phyloP scores from a whole-genome alignment of 2,888 invertebrate genomes.

The Acanthopleura granulata region DNA sequence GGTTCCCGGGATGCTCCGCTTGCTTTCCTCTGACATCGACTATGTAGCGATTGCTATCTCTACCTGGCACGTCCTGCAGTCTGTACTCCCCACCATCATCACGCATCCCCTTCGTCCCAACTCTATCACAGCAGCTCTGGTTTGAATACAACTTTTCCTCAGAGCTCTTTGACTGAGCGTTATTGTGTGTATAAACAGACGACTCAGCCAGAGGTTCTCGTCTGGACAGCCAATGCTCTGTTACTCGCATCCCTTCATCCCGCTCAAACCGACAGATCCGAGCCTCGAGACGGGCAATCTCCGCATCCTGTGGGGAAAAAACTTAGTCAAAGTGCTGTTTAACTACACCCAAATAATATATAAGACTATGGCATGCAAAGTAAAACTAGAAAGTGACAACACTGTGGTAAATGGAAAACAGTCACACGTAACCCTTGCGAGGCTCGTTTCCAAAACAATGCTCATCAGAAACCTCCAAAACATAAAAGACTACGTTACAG shows the following conservation, averaged over 20 bases:
- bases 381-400: no score
- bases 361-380: no score
- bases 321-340: no score
- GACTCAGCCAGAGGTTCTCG: neutral
- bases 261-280: constrained; percentile 52
- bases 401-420: no score
- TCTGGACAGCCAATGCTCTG: constrained; percentile 6
- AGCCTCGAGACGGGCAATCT: constrained; percentile 52
- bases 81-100: neutral
- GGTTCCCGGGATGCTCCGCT: neutral
- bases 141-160: neutral
- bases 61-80: neutral
- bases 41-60: neutral
- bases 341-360: no score
- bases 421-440: no score
- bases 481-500: no score
- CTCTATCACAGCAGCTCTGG: neutral
- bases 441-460: no score
- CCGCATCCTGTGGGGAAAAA: constrained; percentile 25
- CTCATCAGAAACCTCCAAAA: no score
- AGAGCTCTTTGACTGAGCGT: neutral
- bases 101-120: neutral
- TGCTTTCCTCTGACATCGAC: neutral
- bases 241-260: constrained; percentile 31
- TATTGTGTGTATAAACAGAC: neutral